Evolutionary conservation across 2,888 invertebrate genomes (phyloP), one percentile per base, ranked within the genome.

Genomic region (Pseudanteris insignis): DNA sequence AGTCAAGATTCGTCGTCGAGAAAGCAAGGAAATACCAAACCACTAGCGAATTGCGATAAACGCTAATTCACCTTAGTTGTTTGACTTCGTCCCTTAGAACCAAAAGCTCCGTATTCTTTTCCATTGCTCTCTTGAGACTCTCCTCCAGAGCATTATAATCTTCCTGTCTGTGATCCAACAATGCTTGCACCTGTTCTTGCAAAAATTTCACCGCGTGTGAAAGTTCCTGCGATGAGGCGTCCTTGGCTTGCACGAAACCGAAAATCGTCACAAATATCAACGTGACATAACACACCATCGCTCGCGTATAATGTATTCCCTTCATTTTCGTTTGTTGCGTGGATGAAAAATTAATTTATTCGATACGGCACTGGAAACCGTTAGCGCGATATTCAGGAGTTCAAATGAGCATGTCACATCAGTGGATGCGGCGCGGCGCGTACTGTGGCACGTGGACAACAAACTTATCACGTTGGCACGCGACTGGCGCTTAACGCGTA

Each of bases 61-160:
- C 10, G 2, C 30, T 8, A 15, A 51, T 67, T 68, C 73, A 84
- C 85, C 83, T 83, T 58, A 85, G 70, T 65, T 80, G 81, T 44
- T 81, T 78, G 15, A 85, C 77, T 71, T 85, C 84, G 38, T 82
- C 80, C 60, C 80, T 77, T 36, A 85, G 75, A 7, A 83, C 81
- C 21, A 79, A 76, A 38, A 85, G 75, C 67, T 85, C 84, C 2
- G 83, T 82, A 59, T 83, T 84, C 61, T 83, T 82, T 64, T 82
- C 82, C 64, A 85, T 79, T 11, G 81, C 80, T 51, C 75, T 80
- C 61, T 83, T 80, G 58, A 85, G 75, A 67, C 83, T 83, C 51
- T 81, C 82, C 75, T 84, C 84, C 53, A 84, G 81, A 46, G 81
- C 82, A 47, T 81, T 78, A 68, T 84, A 81, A 74, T 85, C 85